These are phyloP conservation scores for Paraescarpia echinospica DNA, from an alignment of 1,140 invertebrate species.

Conservation along the genomic window DNA sequence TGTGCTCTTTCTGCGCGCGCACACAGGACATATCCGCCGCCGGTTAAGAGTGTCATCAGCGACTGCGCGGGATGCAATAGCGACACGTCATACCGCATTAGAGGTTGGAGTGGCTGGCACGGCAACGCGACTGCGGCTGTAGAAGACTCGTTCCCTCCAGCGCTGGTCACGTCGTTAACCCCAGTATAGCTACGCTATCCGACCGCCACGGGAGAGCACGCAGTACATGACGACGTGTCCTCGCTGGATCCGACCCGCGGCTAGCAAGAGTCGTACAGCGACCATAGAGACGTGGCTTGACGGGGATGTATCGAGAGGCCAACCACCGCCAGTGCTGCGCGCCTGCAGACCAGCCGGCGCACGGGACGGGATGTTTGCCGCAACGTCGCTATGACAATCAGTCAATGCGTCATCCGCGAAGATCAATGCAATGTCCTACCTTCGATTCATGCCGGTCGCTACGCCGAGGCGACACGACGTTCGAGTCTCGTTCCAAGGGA, in stretches of 20 bases:
- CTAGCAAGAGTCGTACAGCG: neutral
- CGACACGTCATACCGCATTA: neutral
- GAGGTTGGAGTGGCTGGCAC: neutral
- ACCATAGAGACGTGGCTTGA: neutral
- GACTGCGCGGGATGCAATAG: neutral
- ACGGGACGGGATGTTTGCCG: neutral
- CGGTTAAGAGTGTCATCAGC: no score
- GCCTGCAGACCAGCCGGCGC: no score
- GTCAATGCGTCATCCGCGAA: no score
- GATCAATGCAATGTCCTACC: neutral
- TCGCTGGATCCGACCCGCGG: no score
- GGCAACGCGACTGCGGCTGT: neutral
- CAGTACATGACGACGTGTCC: neutral
- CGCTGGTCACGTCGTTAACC: neutral
- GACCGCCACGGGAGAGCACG: no score
- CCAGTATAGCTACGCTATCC: neutral
- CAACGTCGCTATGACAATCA: neutral
- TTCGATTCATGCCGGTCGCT: neutral
- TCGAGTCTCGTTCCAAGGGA: neutral
- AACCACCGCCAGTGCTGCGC: neutral
- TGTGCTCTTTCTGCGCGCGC: no score
- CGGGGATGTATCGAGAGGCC: neutral
- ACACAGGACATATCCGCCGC: no score
- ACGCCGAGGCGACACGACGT: neutral
- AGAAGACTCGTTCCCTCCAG: neutral